phyloP scores from a whole-genome alignment of 2,113 vertebrate species.

The Oxyura jamaicensis region DNA sequence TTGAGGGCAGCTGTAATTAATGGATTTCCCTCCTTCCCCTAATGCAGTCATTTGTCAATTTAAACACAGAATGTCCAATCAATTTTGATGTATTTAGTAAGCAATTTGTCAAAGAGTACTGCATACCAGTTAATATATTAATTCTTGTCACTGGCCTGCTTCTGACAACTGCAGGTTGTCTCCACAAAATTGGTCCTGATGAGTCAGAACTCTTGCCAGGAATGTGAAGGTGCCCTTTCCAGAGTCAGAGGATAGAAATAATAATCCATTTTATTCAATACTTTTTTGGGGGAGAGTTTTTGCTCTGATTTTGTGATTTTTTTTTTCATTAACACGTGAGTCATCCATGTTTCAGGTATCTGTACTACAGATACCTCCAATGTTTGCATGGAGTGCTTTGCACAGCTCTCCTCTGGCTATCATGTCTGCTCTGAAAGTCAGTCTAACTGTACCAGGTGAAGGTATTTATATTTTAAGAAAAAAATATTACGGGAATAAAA shows the following conservation, averaged over 20 bases:
- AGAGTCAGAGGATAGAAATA: background rate
- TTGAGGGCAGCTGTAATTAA: constrained; percentile 84
- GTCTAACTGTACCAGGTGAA: background rate
- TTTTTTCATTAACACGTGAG: background rate
- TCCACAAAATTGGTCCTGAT: constrained; percentile 45
- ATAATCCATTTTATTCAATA: background rate
- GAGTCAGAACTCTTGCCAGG: constrained; percentile 42
- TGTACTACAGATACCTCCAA: background rate
- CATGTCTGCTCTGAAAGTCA: background rate
- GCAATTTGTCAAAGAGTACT: constrained; percentile 83
- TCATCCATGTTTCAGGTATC: accelerated
- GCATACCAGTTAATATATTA: constrained; percentile 84
- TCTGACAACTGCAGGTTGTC: constrained; percentile 64
- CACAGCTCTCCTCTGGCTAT: background rate
- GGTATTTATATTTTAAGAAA: accelerated
- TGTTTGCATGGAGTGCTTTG: accelerated
- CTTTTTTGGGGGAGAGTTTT: background rate
- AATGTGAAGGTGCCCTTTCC: background rate
- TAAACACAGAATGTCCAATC: constrained; percentile 81
- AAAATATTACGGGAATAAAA: background rate
- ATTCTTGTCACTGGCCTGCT: constrained; percentile 75
- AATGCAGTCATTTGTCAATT: constrained; percentile 87
- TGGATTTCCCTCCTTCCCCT: constrained; percentile 82
- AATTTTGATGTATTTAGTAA: constrained; percentile 87
- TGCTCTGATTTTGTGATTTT: background rate